phyloP scores from a whole-genome alignment of 2,113 vertebrate genomes.

The Odontophorus gujanensis region DNA sequence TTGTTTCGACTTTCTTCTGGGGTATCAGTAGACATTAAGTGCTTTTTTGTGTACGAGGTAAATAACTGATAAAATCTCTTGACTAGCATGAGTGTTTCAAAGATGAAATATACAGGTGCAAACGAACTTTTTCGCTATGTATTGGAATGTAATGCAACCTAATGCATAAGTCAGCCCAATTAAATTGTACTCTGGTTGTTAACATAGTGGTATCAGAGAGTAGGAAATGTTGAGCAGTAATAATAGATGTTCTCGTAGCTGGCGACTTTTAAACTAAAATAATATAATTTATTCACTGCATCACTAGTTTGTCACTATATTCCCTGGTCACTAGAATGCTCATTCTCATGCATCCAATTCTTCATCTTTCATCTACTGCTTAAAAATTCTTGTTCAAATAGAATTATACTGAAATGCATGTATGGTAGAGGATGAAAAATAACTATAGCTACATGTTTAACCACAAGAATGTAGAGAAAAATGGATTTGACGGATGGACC shows the following conservation, averaged over 20 bases:
- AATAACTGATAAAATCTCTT: conserved; percentile 44
- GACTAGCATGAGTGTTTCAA: background rate
- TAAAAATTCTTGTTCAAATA: background rate
- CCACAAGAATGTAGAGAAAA: background rate
- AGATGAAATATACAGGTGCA: background rate
- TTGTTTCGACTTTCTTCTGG: background rate
- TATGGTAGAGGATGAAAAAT: background rate
- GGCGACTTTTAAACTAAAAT: background rate
- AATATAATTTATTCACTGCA: background rate
- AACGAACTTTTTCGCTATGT: background rate
- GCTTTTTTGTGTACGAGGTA: conserved; percentile 20
- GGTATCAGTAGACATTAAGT: background rate
- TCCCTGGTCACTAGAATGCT: background rate
- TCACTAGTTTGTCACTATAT: background rate
- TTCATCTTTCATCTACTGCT: background rate
- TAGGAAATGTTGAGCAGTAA: background rate
- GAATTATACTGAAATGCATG: background rate
- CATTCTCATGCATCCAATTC: background rate
- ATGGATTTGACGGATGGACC: no score
- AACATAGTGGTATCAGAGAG: background rate
- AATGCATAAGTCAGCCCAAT: background rate
- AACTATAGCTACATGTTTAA: background rate
- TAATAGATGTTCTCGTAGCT: background rate
- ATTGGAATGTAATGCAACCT: background rate
- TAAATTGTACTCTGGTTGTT: background rate